Conservation (phyloP, 2,888 invertebrate genomes). For the Ariolimax columbianus region DNA sequence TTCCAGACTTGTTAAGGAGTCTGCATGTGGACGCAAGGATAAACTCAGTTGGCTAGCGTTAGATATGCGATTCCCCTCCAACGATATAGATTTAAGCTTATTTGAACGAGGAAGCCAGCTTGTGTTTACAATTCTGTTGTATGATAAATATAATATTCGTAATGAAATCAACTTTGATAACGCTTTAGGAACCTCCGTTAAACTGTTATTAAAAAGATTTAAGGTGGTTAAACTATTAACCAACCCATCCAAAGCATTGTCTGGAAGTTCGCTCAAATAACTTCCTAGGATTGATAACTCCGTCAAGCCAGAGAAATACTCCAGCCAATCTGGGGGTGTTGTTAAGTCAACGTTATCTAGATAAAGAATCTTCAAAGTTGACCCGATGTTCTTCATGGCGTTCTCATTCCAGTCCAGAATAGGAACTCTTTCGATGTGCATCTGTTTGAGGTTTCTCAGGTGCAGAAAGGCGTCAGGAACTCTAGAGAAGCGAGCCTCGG, state of each 20-base stretch:
- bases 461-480: neutral
- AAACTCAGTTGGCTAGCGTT: neutral
- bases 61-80: neutral
- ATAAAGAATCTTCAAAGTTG: neutral
- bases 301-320: neutral
- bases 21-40: neutral
- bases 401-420: constrained; percentile 7
- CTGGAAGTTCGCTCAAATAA: neutral
- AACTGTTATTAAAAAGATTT: neutral
- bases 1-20: neutral
- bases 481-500: neutral
- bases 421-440: neutral
- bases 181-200: constrained; percentile 10
- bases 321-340: neutral
- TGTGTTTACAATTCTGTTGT: neutral
- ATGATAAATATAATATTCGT: neutral
- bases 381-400: constrained; percentile 2
- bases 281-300: neutral
- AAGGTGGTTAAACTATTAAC: neutral
- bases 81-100: neutral
- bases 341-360: neutral
- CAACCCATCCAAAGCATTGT: neutral
- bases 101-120: neutral
- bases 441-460: neutral
- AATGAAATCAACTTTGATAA: neutral